Evolutionary conservation across 2,888 invertebrate species (phyloP), one percentile per base, ranked within the genome.

Genomic region (Lucinisca nassula): DNA sequence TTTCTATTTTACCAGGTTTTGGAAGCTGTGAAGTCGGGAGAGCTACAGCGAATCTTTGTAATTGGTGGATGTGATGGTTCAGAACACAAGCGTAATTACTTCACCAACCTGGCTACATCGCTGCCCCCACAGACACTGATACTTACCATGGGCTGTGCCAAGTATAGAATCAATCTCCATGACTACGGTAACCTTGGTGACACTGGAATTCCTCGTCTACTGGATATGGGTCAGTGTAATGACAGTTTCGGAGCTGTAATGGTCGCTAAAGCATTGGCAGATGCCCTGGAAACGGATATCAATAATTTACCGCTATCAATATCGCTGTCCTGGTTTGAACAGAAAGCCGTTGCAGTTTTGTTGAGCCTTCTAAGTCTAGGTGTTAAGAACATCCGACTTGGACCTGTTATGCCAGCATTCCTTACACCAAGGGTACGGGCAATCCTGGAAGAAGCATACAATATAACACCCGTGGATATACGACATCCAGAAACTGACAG

Each of bases 1-100:
- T n/a, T 51, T 21, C 21, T 14, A 27, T 67, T 67, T 14, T n/a
- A n/a, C n/a, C 70, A 94, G 94, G 92, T 94, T 27, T 45, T 94
- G 8, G 82, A 87, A 37, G 92, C 93, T 8, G 88, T 93, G 1
- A 74, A 88, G 24, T 35, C 79, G 0, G 94, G 94, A 1, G 90
- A 86, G 4, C 82, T 94, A 35, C 88, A 92, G 76, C 81, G 92
- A n/a, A 70, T 94, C 27, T 93, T 93, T 78, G 91, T 94, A 1
- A 92, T 94, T n/a, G 94, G 93, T 12, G 94, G 94, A 17, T 94
- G 94, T 87, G 94, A 94, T 58, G 94, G 94, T 0, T 88, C 91
- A 0, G 93, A 94, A 83, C 91, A 94, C 85, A 93, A 92, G 81
- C 82, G 94, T 1, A 93, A 82, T 82, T 94, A 93, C 77, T 94